These are phyloP conservation scores for Keiferia lycopersicella DNA, from an alignment of 2,888 invertebrate species.

Conservation along the genomic window DNA sequence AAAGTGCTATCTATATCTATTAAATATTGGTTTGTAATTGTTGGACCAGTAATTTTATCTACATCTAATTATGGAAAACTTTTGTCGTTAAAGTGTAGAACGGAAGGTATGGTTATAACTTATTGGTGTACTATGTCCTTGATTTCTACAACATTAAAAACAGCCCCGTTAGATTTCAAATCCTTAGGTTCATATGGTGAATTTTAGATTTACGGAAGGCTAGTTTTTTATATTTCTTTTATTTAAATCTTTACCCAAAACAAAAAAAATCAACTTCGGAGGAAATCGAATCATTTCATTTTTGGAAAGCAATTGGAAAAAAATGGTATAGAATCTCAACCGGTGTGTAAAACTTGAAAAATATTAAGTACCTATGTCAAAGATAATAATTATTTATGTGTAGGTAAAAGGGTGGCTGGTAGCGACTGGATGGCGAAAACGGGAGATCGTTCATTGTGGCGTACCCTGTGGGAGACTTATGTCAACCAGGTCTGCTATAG, in stretches of 20 bases:
- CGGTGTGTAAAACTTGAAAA: background rate
- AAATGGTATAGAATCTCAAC: background rate
- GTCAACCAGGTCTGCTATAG: no score
- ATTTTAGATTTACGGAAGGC: conserved; percentile 42
- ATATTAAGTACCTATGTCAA: no score
- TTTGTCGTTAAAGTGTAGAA: conserved; percentile 53
- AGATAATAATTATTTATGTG: no score
- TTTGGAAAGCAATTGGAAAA: background rate
- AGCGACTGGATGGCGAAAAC: no score
- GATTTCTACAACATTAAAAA: conserved; percentile 50
- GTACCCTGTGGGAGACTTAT: no score
- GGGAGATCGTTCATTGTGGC: no score
- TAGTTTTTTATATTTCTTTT: conserved; percentile 31
- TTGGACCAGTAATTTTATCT: conserved; percentile 59
- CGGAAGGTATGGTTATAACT: conserved; percentile 44
- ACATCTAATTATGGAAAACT: conserved; percentile 55
- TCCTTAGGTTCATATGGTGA: conserved; percentile 51
- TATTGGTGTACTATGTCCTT: conserved; percentile 45
- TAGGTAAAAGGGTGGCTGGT: no score
- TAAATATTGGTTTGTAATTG: conserved; percentile 53
- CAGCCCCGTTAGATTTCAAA: conserved; percentile 51
- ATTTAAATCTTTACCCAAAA: conserved; percentile 39
- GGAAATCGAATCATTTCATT: background rate
- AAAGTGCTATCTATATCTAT: no score
- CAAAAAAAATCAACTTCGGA: conserved; percentile 38